Evolutionary conservation across 2,797 vertebrate species (phyloP), one percentile per base, ranked within the genome.

Genomic region (Dromococcyx pavoninus): DNA sequence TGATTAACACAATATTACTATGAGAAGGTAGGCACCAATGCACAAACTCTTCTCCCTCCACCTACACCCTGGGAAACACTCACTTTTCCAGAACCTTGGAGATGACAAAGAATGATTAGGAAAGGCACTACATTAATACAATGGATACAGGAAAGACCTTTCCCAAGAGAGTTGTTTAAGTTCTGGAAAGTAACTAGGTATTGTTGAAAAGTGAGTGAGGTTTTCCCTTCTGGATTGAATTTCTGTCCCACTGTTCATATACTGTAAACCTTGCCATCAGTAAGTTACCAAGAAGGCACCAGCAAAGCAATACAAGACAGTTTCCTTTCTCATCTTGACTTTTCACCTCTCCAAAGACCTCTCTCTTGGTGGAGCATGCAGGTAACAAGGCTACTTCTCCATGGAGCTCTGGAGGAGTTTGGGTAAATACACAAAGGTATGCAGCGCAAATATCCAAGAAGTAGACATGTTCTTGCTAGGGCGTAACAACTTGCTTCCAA

Each of bases 31-130:
- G 35, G 67, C 65, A 89, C 95, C 86, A 91, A 43, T 4, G 19
- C 1, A 1, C 50, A 77, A 69, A 56, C 81, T 75, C 73, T 75
- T 32, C n/a, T 51, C 62, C 43, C 30, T 69, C 74, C 67, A 86
- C 89, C 78, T 89, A 69, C 51, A 72, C 83, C 77, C 74, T 77
- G 61, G 74, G 70, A 96, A 95, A 95, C 86, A 88, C 71, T 82
- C 78, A 88, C 74, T 93, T 88, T 89, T 95, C 91, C 93, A 96
- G 88, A 88, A 90, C 53, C 80, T 64, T 33, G 46, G 71, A 94
- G 71, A 93, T 93, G 94, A 96, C 88, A 88, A 91, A 91, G 88
- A 86, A 76, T 23, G 35, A 97, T 94, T 91, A 95, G 41, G 86
- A 94, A 96, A 94, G 25, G 77, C 78, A 48, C 61, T 64, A 13